Conservation (phyloP, 2,113 vertebrate species). For the Gopherus evgoodei region DNA sequence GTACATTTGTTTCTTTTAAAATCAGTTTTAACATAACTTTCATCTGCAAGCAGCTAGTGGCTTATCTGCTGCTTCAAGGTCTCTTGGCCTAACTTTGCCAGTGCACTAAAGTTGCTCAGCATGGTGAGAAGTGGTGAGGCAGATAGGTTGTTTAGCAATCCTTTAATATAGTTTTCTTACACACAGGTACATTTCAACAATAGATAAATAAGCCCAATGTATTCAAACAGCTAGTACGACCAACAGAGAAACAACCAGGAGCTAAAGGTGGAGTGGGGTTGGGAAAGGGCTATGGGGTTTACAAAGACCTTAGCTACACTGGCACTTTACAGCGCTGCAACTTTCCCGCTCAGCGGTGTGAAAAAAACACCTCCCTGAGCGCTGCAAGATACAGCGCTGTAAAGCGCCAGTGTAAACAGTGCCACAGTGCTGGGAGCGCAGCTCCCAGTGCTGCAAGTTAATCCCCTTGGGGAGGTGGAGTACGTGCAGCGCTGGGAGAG, state of each 20-base stretch:
- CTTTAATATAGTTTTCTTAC: background rate
- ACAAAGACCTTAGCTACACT: no score
- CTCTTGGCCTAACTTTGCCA: background rate
- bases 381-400: no score
- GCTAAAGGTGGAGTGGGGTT: background rate
- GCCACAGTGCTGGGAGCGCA: no score
- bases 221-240: background rate
- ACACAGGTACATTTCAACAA: background rate
- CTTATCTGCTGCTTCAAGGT: background rate
- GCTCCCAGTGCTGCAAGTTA: no score
- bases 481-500: no score
- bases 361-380: no score
- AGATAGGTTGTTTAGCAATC: background rate
- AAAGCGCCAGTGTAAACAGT: no score
- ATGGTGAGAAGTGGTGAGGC: constrained; percentile 1
- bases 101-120: background rate
- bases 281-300: background rate
- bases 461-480: no score
- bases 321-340: no score
- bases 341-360: no score
- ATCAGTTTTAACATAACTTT: background rate
- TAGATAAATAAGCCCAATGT: background rate
- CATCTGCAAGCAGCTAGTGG: accelerated
- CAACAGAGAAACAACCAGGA: background rate
- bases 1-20: background rate